Base-by-base conservation (phyloP, 1,140 invertebrate genomes). In the Goniozus legneri region DNA sequence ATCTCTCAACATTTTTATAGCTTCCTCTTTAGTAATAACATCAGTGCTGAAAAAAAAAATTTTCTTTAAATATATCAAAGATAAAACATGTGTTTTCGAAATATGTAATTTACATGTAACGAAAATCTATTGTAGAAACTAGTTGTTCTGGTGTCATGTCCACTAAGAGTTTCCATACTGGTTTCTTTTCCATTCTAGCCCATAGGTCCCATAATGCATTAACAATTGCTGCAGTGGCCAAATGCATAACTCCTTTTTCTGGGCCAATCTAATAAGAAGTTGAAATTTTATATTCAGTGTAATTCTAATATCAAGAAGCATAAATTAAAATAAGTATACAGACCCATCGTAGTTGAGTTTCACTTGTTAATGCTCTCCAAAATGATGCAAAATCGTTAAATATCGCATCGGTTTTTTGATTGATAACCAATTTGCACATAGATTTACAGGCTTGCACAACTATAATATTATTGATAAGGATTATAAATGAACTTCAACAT, bases 121-220 rank as follows among this genome's bases (percentile, higher is more conserved):
- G 82, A 67, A 95, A 95, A 71, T 96, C 92, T 47, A 96, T 91
- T 3, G 83, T 82, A 0, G 87, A 88, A 3, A 94, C 84, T 8
- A 96, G 69, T 67, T 84, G 62, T 67, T 94, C 88, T 1, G 92
- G 91, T 47, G 83, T 80, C 77, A 95, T 79, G 61, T 95, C 92
- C 1, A 79, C 79, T 0, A 95, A 71, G 0, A 95, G 75, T 65
- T 86, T 86, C 92, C 92, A 95, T 0, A 96, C 60, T 1, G 93
- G 91, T 76, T 95, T 95, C 2, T 81, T 78, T 64, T 92, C 85
- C 1, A 89, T 76, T 62, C 86, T 82, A 2, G 85, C 91, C 91
- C 92, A 94, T 18, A 95, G 73, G 73, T 96, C 93, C 92, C 92
- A 96, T 2, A 95, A 64, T 6, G 91, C 87, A 73, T 95, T 96